Percentiles rank a stretch among this genome's conserved stretches.
These are phyloP conservation scores for Australoheros facetus DNA, from an alignment of 2,797 vertebrate genomes.

Conservation along the genomic window DNA sequence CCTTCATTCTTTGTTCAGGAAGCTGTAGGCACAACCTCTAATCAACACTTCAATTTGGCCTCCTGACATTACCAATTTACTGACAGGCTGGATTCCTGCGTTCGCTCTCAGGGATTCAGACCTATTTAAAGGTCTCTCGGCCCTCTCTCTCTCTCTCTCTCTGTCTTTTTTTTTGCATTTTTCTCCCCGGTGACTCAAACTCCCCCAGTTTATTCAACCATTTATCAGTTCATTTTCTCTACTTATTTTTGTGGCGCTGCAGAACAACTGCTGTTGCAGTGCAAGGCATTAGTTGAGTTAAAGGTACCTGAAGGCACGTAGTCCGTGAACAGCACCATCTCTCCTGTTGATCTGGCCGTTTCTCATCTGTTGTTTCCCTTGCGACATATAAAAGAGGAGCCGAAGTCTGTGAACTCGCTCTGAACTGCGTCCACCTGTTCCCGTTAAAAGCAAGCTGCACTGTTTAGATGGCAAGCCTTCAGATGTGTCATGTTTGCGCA, in stretches of 20 bases:
- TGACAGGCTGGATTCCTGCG: slow-evolving; percentile 44
- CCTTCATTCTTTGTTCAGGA: slow-evolving; percentile 55
- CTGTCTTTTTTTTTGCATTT: background rate
- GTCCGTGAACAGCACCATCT: background rate
- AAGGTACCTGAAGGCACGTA: slow-evolving; percentile 2
- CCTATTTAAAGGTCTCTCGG: slow-evolving; percentile 42
- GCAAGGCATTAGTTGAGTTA: background rate
- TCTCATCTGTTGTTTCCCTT: background rate
- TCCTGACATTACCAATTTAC: slow-evolving; percentile 55
- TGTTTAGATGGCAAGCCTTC: slow-evolving; percentile 37
- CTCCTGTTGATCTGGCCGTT: background rate
- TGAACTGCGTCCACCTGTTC: slow-evolving; percentile 26
- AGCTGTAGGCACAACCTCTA: slow-evolving; percentile 45
- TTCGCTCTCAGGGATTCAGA: slow-evolving; percentile 22
- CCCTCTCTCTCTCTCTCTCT: background rate
- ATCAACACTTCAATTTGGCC: slow-evolving; percentile 68
- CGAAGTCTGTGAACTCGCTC: slow-evolving; percentile 10
- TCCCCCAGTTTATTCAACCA: slow-evolving; percentile 30
- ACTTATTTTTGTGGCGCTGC: slow-evolving; percentile 1
- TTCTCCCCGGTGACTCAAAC: slow-evolving; percentile 11
- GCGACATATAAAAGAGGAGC: slow-evolving; percentile 15
- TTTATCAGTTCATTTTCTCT: slow-evolving; percentile 19
- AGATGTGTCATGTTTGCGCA: slow-evolving; percentile 38
- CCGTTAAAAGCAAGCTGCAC: slow-evolving; percentile 3
- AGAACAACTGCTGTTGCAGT: slow-evolving; percentile 11